These are phyloP conservation scores for Druon quercuslanigerum DNA, from an alignment of 1,140 invertebrate species.

Conservation along the genomic window DNA sequence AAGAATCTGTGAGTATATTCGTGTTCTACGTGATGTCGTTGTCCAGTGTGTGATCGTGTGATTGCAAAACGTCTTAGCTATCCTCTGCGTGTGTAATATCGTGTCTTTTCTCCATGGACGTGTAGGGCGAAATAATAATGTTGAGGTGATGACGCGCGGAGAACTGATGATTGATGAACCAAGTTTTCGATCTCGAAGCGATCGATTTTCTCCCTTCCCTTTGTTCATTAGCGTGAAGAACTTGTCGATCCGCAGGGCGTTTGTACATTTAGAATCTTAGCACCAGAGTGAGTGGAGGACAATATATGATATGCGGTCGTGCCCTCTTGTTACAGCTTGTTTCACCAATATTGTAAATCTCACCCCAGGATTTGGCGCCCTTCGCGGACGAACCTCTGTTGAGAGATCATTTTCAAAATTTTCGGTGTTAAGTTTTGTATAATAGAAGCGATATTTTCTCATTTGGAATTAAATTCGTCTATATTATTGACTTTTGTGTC, in stretches of 20 bases:
- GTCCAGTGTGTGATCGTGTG: neutral
- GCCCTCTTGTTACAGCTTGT: neutral
- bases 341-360: neutral
- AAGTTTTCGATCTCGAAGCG: neutral
- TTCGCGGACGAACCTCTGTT: neutral
- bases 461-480: too few relatives aligned
- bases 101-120: neutral
- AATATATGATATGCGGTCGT: too few relatives aligned
- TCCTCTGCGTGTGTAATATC: neutral
- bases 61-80: neutral
- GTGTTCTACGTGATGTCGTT: neutral
- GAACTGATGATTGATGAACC: too few relatives aligned
- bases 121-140: neutral
- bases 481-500: too few relatives aligned
- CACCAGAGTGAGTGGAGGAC: too few relatives aligned
- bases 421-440: neutral
- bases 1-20: neutral
- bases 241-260: neutral
- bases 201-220: neutral
- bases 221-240: too few relatives aligned
- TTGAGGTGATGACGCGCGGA: neutral
- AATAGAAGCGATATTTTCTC: neutral
- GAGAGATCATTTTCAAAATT: neutral
- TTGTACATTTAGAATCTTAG: slow-evolving; percentile 9
- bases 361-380: neutral